A percentile compares a stretch with the other conserved stretches of the same genome.
Conservation (phyloP, 2,797 vertebrate genomes). For the Eospalax fontanierii region DNA sequence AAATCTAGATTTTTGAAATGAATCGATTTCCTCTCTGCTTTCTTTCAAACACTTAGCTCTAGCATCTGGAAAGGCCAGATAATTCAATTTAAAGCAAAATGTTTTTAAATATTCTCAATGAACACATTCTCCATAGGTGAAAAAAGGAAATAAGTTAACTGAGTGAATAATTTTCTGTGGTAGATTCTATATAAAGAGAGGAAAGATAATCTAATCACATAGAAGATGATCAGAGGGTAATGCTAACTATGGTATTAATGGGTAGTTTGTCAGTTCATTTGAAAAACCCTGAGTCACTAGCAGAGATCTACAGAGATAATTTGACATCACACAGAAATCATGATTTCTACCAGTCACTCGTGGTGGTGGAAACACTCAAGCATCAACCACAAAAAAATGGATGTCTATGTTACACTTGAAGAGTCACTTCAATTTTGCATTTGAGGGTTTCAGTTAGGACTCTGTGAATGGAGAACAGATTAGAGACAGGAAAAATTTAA, state of each 20-base stretch:
- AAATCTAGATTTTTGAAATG: not conserved
- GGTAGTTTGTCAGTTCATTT: not conserved
- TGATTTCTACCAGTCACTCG: not conserved
- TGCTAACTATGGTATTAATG: not conserved
- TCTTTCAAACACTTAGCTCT: conserved; percentile 12
- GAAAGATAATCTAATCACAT: not conserved
- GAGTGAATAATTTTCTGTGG: not conserved
- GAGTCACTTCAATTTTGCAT: not conserved
- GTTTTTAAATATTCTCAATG: not conserved
- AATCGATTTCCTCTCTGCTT: not conserved
- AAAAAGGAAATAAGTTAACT: not conserved
- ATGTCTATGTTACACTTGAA: not conserved
- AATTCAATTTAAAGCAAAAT: not conserved
- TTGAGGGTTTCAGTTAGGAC: not conserved
- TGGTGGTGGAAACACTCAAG: not conserved
- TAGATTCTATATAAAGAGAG: not conserved
- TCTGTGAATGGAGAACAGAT: not conserved
- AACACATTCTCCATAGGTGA: not conserved
- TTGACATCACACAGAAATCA: not conserved
- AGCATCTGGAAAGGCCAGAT: not conserved
- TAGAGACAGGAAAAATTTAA: not conserved
- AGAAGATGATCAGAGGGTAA: not conserved
- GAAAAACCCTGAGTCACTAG: not conserved
- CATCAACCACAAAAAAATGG: not conserved
- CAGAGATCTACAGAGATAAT: not conserved